Conservation (phyloP, 1,140 invertebrate species). For the Drosophila insularis region DNA sequence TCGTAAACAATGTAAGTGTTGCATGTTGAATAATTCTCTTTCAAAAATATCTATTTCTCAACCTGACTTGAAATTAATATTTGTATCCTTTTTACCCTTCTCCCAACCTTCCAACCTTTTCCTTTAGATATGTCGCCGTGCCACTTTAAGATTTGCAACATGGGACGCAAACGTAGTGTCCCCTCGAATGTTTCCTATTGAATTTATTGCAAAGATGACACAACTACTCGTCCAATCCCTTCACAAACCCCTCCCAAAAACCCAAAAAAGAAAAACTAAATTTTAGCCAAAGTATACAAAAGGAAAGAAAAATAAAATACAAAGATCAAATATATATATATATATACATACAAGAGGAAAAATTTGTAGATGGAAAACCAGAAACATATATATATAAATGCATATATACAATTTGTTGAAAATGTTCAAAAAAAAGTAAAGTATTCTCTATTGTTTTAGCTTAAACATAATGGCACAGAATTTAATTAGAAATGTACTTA, state of each 20-base stretch:
- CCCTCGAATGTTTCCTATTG: slow-evolving; percentile 49
- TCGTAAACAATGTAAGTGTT: slow-evolving; percentile 80
- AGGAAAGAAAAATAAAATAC: slow-evolving; percentile 1
- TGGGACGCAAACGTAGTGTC: slow-evolving; percentile 74
- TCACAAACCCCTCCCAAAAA: background rate
- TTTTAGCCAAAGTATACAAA: slow-evolving; percentile 11
- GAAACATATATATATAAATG: slow-evolving; percentile 26
- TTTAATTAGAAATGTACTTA: slow-evolving; percentile 36
- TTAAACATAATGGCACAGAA: slow-evolving; percentile 17
- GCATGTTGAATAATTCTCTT: slow-evolving; percentile 37
- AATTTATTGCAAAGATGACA: background rate
- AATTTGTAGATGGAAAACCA: slow-evolving; percentile 19
- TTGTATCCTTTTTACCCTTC: background rate
- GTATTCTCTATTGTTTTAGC: slow-evolving; percentile 47
- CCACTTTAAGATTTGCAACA: slow-evolving; percentile 80
- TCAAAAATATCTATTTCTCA: too few relatives aligned
- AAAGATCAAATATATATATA: slow-evolving; percentile 47
- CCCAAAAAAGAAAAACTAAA: too few relatives aligned
- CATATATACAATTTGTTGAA: slow-evolving; percentile 23
- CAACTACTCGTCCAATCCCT: too few relatives aligned
- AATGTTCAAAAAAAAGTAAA: slow-evolving; percentile 44
- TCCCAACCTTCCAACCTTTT: too few relatives aligned
- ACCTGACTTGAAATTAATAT: background rate
- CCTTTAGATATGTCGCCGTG: slow-evolving; percentile 73
- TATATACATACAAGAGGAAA: background rate